A percentile compares a stretch with the other conserved stretches of the same genome.
phyloP scores from a whole-genome alignment of 2,888 invertebrate genomes.

The Netelia virgata region DNA sequence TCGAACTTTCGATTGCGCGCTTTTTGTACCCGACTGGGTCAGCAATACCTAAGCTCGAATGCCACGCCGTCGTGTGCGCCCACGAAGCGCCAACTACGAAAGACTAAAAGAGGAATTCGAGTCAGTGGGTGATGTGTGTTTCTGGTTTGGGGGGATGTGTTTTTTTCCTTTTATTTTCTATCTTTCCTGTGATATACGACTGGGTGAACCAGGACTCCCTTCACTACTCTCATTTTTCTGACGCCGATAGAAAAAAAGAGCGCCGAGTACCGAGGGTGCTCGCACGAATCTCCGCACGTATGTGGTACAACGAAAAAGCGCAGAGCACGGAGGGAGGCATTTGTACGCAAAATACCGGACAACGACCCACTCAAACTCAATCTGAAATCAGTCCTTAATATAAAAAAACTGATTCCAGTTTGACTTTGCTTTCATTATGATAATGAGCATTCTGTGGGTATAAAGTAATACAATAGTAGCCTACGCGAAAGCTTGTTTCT shows the following conservation, averaged over 20 bases:
- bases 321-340: background rate
- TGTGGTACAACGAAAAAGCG: background rate
- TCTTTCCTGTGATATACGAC: conserved; percentile 45
- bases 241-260: conserved; percentile 42
- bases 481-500: too few relatives aligned
- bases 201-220: conserved; percentile 41
- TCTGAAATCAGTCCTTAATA: too few relatives aligned
- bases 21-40: conserved; percentile 50
- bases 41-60: conserved; percentile 27
- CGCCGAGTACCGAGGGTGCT: conserved; percentile 3
- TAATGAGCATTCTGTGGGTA: too few relatives aligned
- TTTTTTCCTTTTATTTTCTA: conserved; percentile 32
- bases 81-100: background rate
- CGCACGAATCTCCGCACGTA: conserved; percentile 1
- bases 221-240: conserved; percentile 41
- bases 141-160: background rate
- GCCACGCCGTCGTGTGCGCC: too few relatives aligned
- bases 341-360: background rate
- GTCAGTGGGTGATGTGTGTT: conserved; percentile 27
- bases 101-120: conserved; percentile 34
- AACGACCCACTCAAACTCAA: too few relatives aligned
- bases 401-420: too few relatives aligned
- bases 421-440: too few relatives aligned
- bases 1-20: conserved; percentile 44
- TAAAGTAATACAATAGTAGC: too few relatives aligned